Evolutionary conservation across 2,888 invertebrate genomes (phyloP), one percentile per base, ranked within the genome.

Genomic region (Podotricha telesiphe): DNA sequence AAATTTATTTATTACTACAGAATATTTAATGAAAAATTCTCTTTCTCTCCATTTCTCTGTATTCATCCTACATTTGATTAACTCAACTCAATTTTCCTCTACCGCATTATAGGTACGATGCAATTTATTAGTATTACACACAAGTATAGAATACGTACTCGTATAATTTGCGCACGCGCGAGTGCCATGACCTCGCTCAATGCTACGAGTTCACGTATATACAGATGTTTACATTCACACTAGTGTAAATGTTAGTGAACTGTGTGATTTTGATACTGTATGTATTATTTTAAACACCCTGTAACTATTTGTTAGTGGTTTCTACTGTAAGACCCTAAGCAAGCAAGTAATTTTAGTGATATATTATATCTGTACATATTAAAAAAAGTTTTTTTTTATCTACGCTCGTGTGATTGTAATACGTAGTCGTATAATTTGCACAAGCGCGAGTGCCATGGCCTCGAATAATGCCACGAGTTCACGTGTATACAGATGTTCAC

Each of bases 141-240:
- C 62, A 48, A 62, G 62, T 66, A 68, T 65, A 71, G 63, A 53
- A 63, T 58, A 65, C 13, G 42, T 42, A 7, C 62, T 70, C 53
- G 68, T 66, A 64, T 68, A 72, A 68, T 68, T 75, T 64, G 82
- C 84, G 88, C 88, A 87, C 87, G 87, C 88, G 88, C 82, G 88
- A 82, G 91, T 86, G 89, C 91, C 91, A 90, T 89, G 91, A 91
- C 91, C 91, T 91, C 88, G 80, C 90, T 90, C 91, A 91, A 91
- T 91, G 91, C 89, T 88, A 84, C 81, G 81, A 34, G 48, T 34
- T 48, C 62, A 37, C 48, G 62, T 62, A 50, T 62, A 48, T 59
- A 59, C 59, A 59, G 59, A 59, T 90, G 89, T 89, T 89, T 90
- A 89, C 86, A 86, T 86, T 85, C 85, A 88, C 84, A 88, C 86